Conservation (phyloP, 2,113 vertebrate genomes). For the Microcebus jonahi region DNA sequence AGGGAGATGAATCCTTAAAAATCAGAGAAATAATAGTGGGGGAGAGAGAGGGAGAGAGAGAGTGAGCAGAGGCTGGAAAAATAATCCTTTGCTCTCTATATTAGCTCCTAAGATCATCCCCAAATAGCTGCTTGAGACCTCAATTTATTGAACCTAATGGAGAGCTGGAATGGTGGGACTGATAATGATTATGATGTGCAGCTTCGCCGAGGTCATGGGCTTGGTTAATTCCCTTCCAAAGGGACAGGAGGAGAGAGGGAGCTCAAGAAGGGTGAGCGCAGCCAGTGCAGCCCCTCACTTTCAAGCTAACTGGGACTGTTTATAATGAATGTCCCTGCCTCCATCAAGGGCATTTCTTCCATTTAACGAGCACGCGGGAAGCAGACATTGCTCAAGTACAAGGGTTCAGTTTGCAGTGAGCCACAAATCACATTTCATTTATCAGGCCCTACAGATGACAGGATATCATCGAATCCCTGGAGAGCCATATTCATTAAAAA, state of each 20-base stretch:
- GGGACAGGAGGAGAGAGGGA: slow-evolving; percentile 47
- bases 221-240: slow-evolving; percentile 71
- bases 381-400: slow-evolving; percentile 83
- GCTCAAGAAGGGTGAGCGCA: slow-evolving; percentile 16
- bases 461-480: slow-evolving; percentile 90
- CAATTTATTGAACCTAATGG: slow-evolving; percentile 64
- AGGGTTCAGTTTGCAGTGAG: slow-evolving; percentile 86
- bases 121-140: slow-evolving; percentile 48
- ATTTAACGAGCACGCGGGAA: slow-evolving; percentile 81
- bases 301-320: slow-evolving; percentile 56
- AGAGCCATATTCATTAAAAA: slow-evolving; percentile 94
- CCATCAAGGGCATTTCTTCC: slow-evolving; percentile 86
- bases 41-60: too few species aligned
- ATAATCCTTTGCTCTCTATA: neutral
- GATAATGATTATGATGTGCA: slow-evolving; percentile 31
- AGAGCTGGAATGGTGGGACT: slow-evolving; percentile 48
- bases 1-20: neutral
- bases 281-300: neutral
- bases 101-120: neutral
- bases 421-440: slow-evolving; percentile 93
- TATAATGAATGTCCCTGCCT: slow-evolving; percentile 70
- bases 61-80: neutral
- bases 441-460: slow-evolving; percentile 91
- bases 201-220: slow-evolving; percentile 40
- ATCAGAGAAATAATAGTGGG: neutral